Percentiles rank a stretch among this genome's conserved stretches.
Evolutionary conservation across 2,888 invertebrate genomes (phyloP).

Genomic region (Stictocephala bisonia): DNA sequence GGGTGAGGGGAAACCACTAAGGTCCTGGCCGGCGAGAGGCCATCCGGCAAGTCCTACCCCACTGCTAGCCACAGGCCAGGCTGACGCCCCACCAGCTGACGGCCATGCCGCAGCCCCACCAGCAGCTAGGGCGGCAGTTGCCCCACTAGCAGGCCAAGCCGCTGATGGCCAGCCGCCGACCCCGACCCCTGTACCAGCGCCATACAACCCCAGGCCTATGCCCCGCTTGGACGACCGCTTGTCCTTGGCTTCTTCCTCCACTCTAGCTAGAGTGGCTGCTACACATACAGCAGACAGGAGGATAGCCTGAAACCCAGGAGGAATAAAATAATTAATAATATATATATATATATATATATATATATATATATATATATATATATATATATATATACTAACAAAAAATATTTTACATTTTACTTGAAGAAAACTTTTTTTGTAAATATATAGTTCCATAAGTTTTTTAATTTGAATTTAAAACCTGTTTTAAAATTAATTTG

Average conservation of each 20-base stretch:
- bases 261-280: background rate
- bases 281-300: background rate
- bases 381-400: too few relatives aligned
- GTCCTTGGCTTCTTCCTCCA: background rate
- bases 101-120: background rate
- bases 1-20: background rate
- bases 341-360: too few relatives aligned
- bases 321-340: too few relatives aligned
- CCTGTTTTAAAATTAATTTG: too few relatives aligned
- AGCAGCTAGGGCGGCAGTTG: background rate
- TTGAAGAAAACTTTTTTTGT: too few relatives aligned
- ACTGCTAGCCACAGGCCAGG: slow-evolving; percentile 37
- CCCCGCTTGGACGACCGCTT: slow-evolving; percentile 39
- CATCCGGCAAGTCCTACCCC: slow-evolving; percentile 43
- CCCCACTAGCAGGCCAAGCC: slow-evolving; percentile 14
- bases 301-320: too few relatives aligned
- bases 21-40: slow-evolving; percentile 25
- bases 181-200: slow-evolving; percentile 16
- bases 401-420: too few relatives aligned
- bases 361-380: too few relatives aligned
- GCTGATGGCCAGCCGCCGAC: slow-evolving; percentile 19
- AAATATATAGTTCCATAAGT: too few relatives aligned
- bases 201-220: slow-evolving; percentile 38
- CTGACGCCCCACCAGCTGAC: background rate
- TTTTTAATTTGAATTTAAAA: too few relatives aligned